Percentiles rank a stretch among this genome's conserved stretches.
These are phyloP conservation scores for Paragorgia papillata DNA, from an alignment of 92 coral and sea anemone genomes.

Conservation along the genomic window DNA sequence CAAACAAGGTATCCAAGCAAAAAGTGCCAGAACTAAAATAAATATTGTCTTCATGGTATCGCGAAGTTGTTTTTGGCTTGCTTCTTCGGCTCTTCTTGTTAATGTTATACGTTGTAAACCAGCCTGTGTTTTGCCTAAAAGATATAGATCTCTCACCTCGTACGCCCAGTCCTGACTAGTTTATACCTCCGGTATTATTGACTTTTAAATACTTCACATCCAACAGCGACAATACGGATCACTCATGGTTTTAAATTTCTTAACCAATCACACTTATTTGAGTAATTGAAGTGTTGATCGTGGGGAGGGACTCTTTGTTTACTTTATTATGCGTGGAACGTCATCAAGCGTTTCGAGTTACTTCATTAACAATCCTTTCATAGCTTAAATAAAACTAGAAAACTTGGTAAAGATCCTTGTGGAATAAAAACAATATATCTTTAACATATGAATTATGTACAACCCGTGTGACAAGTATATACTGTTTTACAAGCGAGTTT, in stretches of 20 bases:
- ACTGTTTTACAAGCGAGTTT: no score
- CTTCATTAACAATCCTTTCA: no score
- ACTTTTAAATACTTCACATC: constrained; percentile 25
- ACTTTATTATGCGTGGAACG: background rate
- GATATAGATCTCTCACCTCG: background rate
- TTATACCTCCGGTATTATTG: constrained; percentile 2
- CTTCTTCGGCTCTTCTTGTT: no score
- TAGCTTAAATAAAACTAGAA: no score
- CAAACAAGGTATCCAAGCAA: background rate
- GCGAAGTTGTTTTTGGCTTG: background rate
- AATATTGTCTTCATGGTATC: constrained; percentile 16
- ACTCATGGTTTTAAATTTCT: background rate
- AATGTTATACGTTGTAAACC: no score
- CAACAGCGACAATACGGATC: background rate
- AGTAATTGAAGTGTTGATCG: background rate
- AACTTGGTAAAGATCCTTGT: no score
- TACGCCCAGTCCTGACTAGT: background rate
- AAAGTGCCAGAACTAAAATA: background rate
- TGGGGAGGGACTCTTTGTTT: background rate
- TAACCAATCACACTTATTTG: background rate
- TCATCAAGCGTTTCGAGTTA: background rate
- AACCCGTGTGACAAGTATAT: no score
- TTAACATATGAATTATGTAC: no score
- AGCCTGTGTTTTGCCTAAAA: no score
- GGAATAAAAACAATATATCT: no score